Evolutionary conservation across 2,113 vertebrate genomes (phyloP), one percentile per base, ranked within the genome.

Genomic region (Tetrao urogallus): DNA sequence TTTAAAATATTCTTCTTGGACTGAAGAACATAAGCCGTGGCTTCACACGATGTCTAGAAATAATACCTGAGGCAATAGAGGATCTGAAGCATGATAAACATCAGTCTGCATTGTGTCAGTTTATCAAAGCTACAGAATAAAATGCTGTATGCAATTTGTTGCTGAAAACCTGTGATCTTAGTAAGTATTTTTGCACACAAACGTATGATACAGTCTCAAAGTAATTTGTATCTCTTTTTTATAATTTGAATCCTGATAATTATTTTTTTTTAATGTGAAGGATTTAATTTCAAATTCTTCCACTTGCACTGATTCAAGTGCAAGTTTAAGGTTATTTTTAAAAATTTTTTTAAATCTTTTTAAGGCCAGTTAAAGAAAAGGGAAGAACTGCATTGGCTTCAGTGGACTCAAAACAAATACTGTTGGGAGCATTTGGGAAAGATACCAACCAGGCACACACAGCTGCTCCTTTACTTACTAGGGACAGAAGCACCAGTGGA

Each of bases 1-100:
- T 12, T 38, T 56, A 76, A 80, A 50, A n/a, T 36, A 40, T 36
- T 58, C 28, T 50, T 89, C 50, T 89, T 80, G 77, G 70, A 57
- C 30, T 79, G 54, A 75, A 90, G 57, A 86, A 67, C 25, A 71
- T 11, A 77, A 69, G 17, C 4, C 47, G 89, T 82, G 64, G 66
- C 75, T 89, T 80, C 50, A 60, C 5, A n/a, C 50, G 24, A 16
- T 79, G n/a, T 85, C 64, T 91, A 70, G 81, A 95, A 94, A 85
- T 79, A 82, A 63, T 45, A 84, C 25, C 64, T 74, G 34, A 77
- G 71, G 67, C 58, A 87, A 47, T 19, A 0, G 3, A 89, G 64
- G 21, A 85, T 88, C 42, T 88, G 74, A 82, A 89, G 60, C 21
- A 30, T 30, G 8, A 86, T 75, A 71, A 90, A 40, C 16, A 60